Percentiles rank a stretch among this genome's conserved stretches.
Evolutionary conservation across 2,797 vertebrate species (phyloP).

Genomic region (Eutrigla gurnardus): DNA sequence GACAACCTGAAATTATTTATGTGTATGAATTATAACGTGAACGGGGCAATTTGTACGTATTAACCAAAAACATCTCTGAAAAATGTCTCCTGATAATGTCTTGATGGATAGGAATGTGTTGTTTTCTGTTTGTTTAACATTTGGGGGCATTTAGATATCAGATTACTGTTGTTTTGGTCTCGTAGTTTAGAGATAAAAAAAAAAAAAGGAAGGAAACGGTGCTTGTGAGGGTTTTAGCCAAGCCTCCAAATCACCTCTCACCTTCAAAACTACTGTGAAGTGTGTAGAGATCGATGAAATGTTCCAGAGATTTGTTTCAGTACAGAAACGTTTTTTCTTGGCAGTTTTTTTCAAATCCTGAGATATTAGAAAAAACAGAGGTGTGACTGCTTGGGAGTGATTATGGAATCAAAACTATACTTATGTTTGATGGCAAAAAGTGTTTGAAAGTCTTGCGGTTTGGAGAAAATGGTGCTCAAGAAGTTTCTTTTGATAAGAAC

Average conservation of each 20-base stretch:
- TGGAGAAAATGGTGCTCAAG: neutral
- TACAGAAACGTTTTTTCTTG: neutral
- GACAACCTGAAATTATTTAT: conserved; percentile 27
- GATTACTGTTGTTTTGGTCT: neutral
- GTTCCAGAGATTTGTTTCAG: neutral
- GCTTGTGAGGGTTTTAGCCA: neutral
- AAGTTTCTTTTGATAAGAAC: neutral
- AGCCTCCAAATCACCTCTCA: neutral
- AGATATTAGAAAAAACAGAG: neutral
- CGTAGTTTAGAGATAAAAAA: neutral
- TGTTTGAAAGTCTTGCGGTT: neutral
- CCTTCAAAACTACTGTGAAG: too few relatives aligned
- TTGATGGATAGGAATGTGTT: neutral
- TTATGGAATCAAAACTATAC: neutral
- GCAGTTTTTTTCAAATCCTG: neutral
- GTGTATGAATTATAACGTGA: conserved; percentile 19
- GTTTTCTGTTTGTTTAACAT: neutral
- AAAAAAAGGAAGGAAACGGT: neutral
- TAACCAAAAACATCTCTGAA: conserved; percentile 29
- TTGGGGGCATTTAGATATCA: conserved; percentile 1
- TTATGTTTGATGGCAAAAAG: neutral
- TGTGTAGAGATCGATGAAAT: neutral
- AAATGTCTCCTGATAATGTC: conserved; percentile 12
- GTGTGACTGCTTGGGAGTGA: neutral
- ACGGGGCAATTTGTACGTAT: conserved; percentile 27